Base-by-base conservation (phyloP, 2,797 vertebrate species). In the Scolopax rusticola region DNA sequence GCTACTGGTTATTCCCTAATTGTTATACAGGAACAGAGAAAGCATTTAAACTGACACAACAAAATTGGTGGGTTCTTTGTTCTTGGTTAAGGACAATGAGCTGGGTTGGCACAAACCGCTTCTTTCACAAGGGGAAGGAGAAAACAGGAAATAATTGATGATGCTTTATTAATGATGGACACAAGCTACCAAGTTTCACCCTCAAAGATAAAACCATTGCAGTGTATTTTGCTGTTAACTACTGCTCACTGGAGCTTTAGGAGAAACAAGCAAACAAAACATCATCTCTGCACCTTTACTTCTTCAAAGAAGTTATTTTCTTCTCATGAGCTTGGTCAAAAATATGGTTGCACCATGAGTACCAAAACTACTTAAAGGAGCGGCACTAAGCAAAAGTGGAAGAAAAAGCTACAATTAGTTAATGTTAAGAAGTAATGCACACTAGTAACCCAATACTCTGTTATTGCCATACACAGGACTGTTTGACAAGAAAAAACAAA, bases 1-100 rank as follows among this genome's bases (percentile, higher is more conserved):
- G 95, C 96, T 96, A 30, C 87, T 87, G 70, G 89, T 95, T 95
- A 97, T 98, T 98, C 97, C 98, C 86, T 97, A 95, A 81, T 96
- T 10, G 4, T 85, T 93, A 38, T 9, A 79, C 53, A 97, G 79
- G 74, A 97, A 90, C 43, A 95, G 68, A 95, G 89, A 95, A 96
- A 91, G 75, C 36, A 7, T 88, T 94, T 95, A 88, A 25, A 68
- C 24, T 83, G 87, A 93, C 74, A 75, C 56, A 53, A 81, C 84
- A 87, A 82, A 94, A 85, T 96, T 92, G 89, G 61, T 70, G 40
- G 90, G 65, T 97, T 97, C 95, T 93, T 97, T 7, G 1, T 28
- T 50, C 19, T 81, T 70, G 97, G 97, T 97, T 97, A 97, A 82
- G 90, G 87, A 61, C 89, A 84, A 95, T 8, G 25, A 82, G 53